Conservation (phyloP, 2,888 invertebrate genomes). For the Zaprionus lineosus region DNA sequence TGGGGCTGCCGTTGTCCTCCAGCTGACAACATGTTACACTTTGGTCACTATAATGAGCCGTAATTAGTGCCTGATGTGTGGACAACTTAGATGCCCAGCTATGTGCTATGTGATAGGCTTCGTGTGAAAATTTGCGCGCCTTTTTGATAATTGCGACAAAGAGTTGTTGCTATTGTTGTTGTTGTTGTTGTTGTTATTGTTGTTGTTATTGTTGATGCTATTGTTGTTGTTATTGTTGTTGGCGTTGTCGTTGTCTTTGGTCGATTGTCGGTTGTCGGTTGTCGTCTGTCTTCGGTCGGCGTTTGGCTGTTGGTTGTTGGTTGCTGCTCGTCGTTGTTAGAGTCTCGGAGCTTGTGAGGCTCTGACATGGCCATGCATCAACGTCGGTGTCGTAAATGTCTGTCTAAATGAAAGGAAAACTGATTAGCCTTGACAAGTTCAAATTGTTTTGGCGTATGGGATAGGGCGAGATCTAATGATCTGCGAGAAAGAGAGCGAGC, state of each 20-base stretch:
- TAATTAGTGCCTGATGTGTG: constrained; percentile 73
- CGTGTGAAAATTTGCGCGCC: constrained; percentile 74
- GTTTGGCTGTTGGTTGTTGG: too few species aligned
- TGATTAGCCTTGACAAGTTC: constrained; percentile 74
- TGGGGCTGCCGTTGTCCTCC: constrained; percentile 54
- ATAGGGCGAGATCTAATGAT: constrained; percentile 4
- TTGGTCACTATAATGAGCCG: constrained; percentile 79
- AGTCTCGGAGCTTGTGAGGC: not conserved
- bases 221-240: constrained; percentile 2
- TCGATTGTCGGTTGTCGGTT: too few species aligned
- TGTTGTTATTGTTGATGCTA: constrained; percentile 2
- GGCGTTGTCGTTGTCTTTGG: constrained; percentile 1
- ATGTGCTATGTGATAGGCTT: constrained; percentile 47
- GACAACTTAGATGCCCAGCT: constrained; percentile 49
- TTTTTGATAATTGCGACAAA: constrained; percentile 72
- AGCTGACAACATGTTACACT: constrained; percentile 76
- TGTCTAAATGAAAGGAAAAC: constrained; percentile 71
- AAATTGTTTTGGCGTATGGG: constrained; percentile 62
- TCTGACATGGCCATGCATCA: constrained; percentile 64
- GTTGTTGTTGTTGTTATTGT: constrained; percentile 5
- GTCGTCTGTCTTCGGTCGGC: too few species aligned
- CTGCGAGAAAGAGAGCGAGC: constrained; percentile 63
- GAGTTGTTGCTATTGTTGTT: constrained; percentile 14
- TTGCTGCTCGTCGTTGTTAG: not conserved
- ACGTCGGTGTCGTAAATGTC: constrained; percentile 69